Base-by-base conservation (phyloP, 2,888 invertebrate genomes). In the Suillia variegata region DNA sequence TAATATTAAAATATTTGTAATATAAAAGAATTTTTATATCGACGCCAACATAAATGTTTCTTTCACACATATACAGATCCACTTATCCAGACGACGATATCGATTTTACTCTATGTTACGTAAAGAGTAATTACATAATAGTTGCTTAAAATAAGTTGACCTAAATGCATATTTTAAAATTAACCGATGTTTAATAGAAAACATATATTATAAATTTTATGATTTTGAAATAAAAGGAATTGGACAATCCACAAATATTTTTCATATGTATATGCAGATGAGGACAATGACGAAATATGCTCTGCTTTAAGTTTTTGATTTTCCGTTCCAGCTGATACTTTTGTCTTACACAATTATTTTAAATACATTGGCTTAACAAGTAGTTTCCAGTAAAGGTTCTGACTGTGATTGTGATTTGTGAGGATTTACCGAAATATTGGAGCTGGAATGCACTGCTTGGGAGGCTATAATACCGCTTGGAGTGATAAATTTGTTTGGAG, bases 311-410 rank as follows among this genome's bases (percentile, higher is more conserved):
- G 18, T 45, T 45, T 18, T 45, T 20, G 5, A 6, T 8, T 24
- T 24, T 22, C 20, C n/a, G n/a, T n/a, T n/a, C n/a, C n/a, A n/a
- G n/a, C n/a, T n/a, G n/a, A n/a, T n/a, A n/a, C n/a, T n/a, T n/a
- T n/a, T n/a, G n/a, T n/a, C n/a, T n/a, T n/a, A n/a, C n/a, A n/a
- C n/a, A n/a, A n/a, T n/a, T n/a, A n/a, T n/a, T n/a, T n/a, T n/a
- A n/a, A n/a, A n/a, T n/a, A n/a, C n/a, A n/a, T n/a, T n/a, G n/a
- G 22, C 20, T 68, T 67, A 82, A 71, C 82, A 82, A 60, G 82
- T 81, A 51, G 82, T 82, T 69, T 82, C 82, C 59, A 82, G 69
- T 62, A 82, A 71, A 34, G 77, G 70, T 62, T 82, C 80, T 26
- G 72, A 54, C 58, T 74, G 70, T 56, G 64, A 66, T 63, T 70